Percentiles rank a stretch among this genome's conserved stretches.
phyloP scores from a whole-genome alignment of 2,888 invertebrate genomes.

The Lobophora halterata region DNA sequence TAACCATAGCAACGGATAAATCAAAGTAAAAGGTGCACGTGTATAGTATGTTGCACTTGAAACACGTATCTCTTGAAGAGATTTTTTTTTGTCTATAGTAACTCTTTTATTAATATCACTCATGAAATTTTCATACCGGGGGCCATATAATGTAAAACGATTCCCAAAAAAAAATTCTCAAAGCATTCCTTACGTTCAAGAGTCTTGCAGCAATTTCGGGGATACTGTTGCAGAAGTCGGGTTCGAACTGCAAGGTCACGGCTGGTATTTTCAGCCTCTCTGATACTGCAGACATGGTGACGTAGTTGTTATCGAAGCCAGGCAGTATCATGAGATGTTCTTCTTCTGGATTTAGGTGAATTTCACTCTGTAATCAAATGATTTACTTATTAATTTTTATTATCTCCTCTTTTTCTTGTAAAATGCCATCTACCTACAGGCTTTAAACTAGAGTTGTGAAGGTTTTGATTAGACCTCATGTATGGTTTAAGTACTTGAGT shows the following conservation, averaged over 20 bases:
- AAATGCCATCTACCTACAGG: too few species aligned
- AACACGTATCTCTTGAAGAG: too few species aligned
- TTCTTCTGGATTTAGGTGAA: slow-evolving; percentile 12
- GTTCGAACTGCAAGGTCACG: slow-evolving; percentile 15
- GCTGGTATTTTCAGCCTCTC: slow-evolving; percentile 23
- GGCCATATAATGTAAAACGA: too few species aligned
- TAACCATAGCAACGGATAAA: too few species aligned
- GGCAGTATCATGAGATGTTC: slow-evolving; percentile 21
- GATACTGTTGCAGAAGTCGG: slow-evolving; percentile 19
- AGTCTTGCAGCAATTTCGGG: slow-evolving; percentile 16
- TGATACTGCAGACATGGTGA: slow-evolving; percentile 7
- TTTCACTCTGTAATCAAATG: slow-evolving; percentile 12
- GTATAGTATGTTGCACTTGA: too few species aligned
- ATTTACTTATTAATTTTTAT: slow-evolving; percentile 5
- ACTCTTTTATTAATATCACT: too few species aligned
- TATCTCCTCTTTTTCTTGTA: slow-evolving; percentile 12
- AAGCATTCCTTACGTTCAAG: slow-evolving; percentile 7
- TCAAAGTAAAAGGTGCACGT: too few species aligned
- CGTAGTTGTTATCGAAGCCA: slow-evolving; percentile 24
- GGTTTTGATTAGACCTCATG: too few species aligned
- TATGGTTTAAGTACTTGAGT: too few species aligned
- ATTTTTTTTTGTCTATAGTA: too few species aligned
- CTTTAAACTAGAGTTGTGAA: too few species aligned
- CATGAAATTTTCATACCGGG: too few species aligned
- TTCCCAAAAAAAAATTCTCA: neutral